Evolutionary conservation across 2,113 vertebrate genomes (phyloP).

Genomic region (Ochotona curzoniae): DNA sequence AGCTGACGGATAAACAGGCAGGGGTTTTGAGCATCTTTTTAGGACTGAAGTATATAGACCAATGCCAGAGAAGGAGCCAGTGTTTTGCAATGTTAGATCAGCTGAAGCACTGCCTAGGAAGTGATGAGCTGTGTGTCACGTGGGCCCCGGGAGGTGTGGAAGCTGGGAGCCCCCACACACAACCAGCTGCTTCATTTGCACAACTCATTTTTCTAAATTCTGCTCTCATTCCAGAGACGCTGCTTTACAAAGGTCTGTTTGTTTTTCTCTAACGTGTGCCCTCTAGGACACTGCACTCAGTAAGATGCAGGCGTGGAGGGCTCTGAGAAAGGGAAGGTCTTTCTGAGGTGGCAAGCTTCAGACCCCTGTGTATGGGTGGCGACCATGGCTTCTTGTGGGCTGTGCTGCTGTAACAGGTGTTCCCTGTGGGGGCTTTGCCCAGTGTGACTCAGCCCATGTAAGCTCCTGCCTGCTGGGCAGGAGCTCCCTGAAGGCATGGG

Average conservation of each 20-base stretch:
- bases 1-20: background rate
- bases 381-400: fast-evolving
- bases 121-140: background rate
- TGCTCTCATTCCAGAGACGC: background rate
- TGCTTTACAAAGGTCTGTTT: background rate
- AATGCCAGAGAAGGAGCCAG: background rate
- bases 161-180: background rate
- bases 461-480: no score
- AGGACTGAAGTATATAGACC: background rate
- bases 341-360: fast-evolving
- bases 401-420: background rate
- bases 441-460: background rate
- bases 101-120: background rate
- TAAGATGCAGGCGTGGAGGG: background rate
- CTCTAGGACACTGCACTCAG: background rate
- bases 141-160: background rate
- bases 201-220: background rate
- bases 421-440: background rate
- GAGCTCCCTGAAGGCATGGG: no score
- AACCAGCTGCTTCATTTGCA: background rate
- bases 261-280: background rate
- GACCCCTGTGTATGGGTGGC: background rate
- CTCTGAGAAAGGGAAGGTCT: background rate
- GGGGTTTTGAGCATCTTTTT: background rate
- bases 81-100: background rate